Percentiles rank a stretch among this genome's conserved stretches.
Evolutionary conservation across 2,113 vertebrate genomes (phyloP).

Genomic region (Ia io): DNA sequence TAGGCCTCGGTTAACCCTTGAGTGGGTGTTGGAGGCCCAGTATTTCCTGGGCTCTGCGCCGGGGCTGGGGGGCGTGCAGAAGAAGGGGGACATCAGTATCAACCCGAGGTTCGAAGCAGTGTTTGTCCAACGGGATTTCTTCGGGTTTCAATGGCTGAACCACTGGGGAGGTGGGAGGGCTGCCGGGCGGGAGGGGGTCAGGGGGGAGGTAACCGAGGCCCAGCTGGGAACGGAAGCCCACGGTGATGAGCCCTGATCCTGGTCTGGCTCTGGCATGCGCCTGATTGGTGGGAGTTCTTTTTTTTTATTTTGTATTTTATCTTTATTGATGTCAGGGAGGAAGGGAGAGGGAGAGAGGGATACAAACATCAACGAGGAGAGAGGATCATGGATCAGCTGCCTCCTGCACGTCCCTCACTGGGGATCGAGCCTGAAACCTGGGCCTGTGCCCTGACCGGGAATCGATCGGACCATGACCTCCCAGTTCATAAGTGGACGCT

Average conservation of each 20-base stretch:
- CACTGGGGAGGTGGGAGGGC: not conserved
- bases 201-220: not conserved
- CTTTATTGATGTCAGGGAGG: too few species aligned
- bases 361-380: too few species aligned
- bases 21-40: not conserved
- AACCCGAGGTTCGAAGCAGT: not conserved
- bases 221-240: not conserved
- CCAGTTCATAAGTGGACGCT: too few species aligned
- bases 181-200: rapidly evolving
- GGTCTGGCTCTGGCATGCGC: not conserved
- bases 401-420: too few species aligned
- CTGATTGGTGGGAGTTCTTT: not conserved
- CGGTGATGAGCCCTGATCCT: rapidly evolving
- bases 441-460: too few species aligned
- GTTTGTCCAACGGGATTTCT: not conserved
- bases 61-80: rapidly evolving
- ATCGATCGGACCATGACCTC: too few species aligned
- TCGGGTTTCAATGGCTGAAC: not conserved
- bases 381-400: too few species aligned
- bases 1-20: conserved; percentile 55
- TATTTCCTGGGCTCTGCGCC: not conserved
- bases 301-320: too few species aligned
- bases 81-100: not conserved
- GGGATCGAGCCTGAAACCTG: too few species aligned
- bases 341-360: too few species aligned